These are phyloP conservation scores for Rhinogobius similis DNA, from an alignment of 2,113 vertebrate species.

Conservation along the genomic window DNA sequence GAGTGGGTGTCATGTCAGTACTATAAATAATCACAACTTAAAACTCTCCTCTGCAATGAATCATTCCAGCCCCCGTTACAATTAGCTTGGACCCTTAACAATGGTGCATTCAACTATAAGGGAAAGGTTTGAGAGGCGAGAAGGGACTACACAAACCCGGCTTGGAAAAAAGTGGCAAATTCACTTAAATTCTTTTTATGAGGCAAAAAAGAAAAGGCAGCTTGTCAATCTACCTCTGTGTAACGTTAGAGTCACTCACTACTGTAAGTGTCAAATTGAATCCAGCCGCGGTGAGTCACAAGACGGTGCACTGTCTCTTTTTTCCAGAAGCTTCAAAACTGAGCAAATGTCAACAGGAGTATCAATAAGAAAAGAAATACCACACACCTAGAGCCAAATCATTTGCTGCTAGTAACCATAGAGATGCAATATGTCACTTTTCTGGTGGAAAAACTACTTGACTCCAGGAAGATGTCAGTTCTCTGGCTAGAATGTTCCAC, in stretches of 20 bases:
- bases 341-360: neutral
- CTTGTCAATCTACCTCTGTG: constrained; percentile 21
- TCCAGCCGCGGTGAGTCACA: neutral
- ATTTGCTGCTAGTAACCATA: neutral
- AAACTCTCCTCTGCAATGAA: constrained; percentile 52
- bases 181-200: constrained; percentile 44
- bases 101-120: constrained; percentile 53
- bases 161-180: constrained; percentile 41
- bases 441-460: no score
- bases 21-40: constrained; percentile 75
- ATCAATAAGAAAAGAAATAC: neutral
- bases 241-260: constrained; percentile 21
- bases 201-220: constrained; percentile 27
- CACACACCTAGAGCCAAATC: no score
- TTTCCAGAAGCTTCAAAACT: neutral
- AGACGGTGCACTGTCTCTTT: neutral
- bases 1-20: constrained; percentile 70
- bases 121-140: constrained; percentile 25
- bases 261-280: constrained; percentile 44
- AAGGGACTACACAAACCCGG: constrained; percentile 29
- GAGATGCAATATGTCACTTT: neutral
- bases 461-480: no score
- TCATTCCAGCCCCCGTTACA: constrained; percentile 41
- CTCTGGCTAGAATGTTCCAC: neutral
- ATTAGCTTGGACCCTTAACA: constrained; percentile 63